Evolutionary conservation across 2,113 vertebrate species (phyloP), one percentile per base, ranked within the genome.

Genomic region (Spea multiplicata): DNA sequence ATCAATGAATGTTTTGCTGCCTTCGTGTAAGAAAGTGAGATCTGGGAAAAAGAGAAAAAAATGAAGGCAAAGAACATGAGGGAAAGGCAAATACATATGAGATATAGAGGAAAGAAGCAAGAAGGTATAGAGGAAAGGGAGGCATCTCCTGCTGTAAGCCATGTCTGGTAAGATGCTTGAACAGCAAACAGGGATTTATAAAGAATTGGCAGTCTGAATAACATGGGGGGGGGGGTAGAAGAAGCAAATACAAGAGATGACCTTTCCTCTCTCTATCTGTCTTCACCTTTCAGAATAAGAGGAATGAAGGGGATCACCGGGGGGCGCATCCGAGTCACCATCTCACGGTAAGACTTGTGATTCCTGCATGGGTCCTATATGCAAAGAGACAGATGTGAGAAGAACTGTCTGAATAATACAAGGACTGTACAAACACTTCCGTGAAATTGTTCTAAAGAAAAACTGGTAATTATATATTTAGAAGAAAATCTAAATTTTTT

Each of bases 231-330:
- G 30, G 30, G 30, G 30, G 30, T 1, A 30, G 30, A 30, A 30
- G 30, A 30, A 30, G 30, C 30, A 30, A 30, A 30, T 1, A 30
- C 30, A 30, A 10, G 50, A 10, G 50, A 53, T 53, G 50, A 1
- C 50, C 10, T 53, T 53, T 53, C 6, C 10, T 53, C 50, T 53
- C 6, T 53, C 6, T 53, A 53, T 6, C 50, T 53, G 5, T 12
- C 17, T 83, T 91, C 76, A 94, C 94, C 94, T 93, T 95, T 96
- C 76, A 96, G 91, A 86, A 98, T 94, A 84, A 99, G 93, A 1
- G 96, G 96, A 10, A 97, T 95, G 0, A 98, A 99, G 62, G 97
- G 97, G 84, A 98, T 98, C 74, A 97, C 90, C 0, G 97, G 97
- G 2, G 96, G 93, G 73, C 95, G 92, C 87, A 99, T 96, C 86